Percentiles rank a stretch among this genome's conserved stretches.
Conservation (phyloP, 2,888 invertebrate genomes). For the Muschampia plurimacula region DNA sequence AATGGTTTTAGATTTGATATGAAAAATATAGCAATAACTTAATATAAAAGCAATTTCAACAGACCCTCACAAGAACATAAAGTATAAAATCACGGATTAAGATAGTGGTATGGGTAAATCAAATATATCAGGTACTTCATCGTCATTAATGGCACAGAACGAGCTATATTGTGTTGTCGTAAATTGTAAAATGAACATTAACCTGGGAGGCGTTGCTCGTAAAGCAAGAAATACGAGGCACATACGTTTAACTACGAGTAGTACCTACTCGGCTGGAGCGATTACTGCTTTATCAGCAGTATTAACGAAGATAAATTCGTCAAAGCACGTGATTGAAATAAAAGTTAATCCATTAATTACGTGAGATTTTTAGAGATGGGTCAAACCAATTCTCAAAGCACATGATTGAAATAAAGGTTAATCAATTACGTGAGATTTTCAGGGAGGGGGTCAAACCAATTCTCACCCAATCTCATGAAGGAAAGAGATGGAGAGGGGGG, state of each 20-base stretch:
- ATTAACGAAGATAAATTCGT: neutral
- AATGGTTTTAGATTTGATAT: too few species aligned
- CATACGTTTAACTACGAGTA: constrained; percentile 29
- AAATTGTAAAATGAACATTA: constrained; percentile 41
- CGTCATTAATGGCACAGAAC: constrained; percentile 39
- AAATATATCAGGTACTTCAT: constrained; percentile 40
- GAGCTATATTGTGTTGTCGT: constrained; percentile 40
- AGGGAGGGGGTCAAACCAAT: too few species aligned
- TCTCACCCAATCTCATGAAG: too few species aligned
- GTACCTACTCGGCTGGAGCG: constrained; percentile 28
- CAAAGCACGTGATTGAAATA: neutral
- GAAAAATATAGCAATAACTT: too few species aligned
- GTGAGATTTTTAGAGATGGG: too few species aligned
- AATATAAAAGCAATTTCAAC: constrained; percentile 47
- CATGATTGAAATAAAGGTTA: too few species aligned
- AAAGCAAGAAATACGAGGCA: constrained; percentile 40
- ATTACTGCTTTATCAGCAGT: constrained; percentile 34
- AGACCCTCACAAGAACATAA: constrained; percentile 39
- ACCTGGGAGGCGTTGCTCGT: constrained; percentile 39
- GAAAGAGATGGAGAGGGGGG: too few species aligned
- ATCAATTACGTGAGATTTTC: too few species aligned
- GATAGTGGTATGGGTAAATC: constrained; percentile 34
- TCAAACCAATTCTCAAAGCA: too few species aligned
- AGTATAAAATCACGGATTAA: constrained; percentile 36
- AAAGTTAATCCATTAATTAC: too few species aligned